Percentiles rank a stretch among this genome's conserved stretches.
Conservation (phyloP, 2,113 vertebrate species). For the Nothocercus nigrocapillus region DNA sequence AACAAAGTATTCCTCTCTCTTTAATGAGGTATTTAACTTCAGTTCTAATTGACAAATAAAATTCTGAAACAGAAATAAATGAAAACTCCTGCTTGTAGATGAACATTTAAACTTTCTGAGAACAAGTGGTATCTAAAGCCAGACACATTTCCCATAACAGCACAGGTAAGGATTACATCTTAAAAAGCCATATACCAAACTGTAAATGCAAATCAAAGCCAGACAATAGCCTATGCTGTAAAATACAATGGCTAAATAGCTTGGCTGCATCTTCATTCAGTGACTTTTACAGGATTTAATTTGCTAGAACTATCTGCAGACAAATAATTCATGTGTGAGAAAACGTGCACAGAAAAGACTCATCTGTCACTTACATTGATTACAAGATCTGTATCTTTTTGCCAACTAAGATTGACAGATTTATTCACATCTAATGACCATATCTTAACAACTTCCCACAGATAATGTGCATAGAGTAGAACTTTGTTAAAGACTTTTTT, state of each 20-base stretch:
- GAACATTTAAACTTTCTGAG: neutral
- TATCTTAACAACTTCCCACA: constrained; percentile 5
- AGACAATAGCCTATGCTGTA: neutral
- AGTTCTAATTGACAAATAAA: constrained; percentile 9
- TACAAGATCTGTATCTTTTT: neutral
- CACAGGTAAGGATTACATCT: neutral
- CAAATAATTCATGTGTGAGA: neutral
- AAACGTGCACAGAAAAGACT: neutral
- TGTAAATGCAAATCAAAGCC: neutral
- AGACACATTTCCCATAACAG: neutral
- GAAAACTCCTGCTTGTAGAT: neutral
- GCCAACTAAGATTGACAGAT: neutral
- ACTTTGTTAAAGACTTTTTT: neutral
- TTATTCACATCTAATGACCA: constrained; percentile 30
- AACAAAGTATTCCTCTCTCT: constrained; percentile 29
- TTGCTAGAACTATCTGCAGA: neutral
- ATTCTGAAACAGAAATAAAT: neutral
- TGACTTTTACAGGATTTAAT: neutral
- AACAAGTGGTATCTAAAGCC: neutral
- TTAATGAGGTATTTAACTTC: constrained; percentile 19
- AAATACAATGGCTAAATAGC: neutral
- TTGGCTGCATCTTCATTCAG: neutral
- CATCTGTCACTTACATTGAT: neutral
- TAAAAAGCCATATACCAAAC: neutral
- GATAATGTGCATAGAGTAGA: neutral